phyloP scores from a whole-genome alignment of 2,113 vertebrate species.

The Dicentrarchus labrax region DNA sequence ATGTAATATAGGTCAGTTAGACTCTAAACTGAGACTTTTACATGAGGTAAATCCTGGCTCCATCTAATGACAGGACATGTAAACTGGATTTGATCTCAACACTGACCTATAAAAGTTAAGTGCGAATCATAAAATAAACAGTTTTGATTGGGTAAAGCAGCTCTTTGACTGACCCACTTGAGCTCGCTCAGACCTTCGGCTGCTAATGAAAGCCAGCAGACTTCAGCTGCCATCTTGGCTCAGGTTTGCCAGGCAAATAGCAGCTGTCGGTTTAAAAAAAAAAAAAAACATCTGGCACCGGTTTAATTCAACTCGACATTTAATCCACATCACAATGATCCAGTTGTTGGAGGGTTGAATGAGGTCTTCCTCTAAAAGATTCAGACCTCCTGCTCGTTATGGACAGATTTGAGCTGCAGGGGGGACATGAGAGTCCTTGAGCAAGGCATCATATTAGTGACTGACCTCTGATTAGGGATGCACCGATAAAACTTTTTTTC shows the following conservation, averaged over 20 bases:
- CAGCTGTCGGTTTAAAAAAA: slow-evolving; percentile 58
- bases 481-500: too few relatives aligned
- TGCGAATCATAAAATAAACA: background rate
- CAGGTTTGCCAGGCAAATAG: slow-evolving; percentile 20
- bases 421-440: background rate
- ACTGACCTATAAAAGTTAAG: slow-evolving; percentile 8
- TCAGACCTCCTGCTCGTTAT: background rate
- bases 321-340: slow-evolving; percentile 67
- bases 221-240: slow-evolving; percentile 51
- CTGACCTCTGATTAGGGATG: background rate
- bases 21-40: background rate
- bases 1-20: background rate
- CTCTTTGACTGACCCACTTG: slow-evolving; percentile 57
- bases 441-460: background rate
- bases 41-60: background rate
- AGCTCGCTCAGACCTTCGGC: slow-evolving; percentile 9
- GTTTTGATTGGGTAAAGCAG: slow-evolving; percentile 46
- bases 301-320: slow-evolving; percentile 64
- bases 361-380: slow-evolving; percentile 22
- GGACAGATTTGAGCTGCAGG: background rate
- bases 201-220: slow-evolving; percentile 50
- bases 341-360: slow-evolving; percentile 45
- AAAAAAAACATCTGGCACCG: slow-evolving; percentile 69
- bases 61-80: background rate
- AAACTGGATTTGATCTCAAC: slow-evolving; percentile 11